These are phyloP conservation scores for Trissoscelio sp. DNA, from an alignment of 2,888 invertebrate species.

Conservation along the genomic window DNA sequence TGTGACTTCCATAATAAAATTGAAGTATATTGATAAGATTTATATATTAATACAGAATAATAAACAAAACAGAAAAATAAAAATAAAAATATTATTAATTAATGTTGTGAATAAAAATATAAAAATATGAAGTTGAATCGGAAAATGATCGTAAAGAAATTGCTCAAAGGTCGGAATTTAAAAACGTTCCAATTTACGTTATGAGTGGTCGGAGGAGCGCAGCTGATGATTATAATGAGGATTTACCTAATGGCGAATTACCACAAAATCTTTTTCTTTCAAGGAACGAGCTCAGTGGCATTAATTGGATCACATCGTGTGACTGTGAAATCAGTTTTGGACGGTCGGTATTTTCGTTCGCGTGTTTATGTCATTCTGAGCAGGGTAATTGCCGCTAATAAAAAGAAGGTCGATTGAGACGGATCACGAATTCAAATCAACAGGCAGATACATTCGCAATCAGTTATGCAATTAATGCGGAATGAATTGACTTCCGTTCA, in stretches of 20 bases:
- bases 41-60: no score
- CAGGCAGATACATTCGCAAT: constrained; percentile 37
- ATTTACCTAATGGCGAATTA: constrained; percentile 5
- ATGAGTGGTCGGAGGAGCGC: background rate
- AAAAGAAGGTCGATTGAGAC: constrained; percentile 16
- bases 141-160: no score
- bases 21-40: no score
- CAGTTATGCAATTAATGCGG: constrained; percentile 43
- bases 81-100: no score
- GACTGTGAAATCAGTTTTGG: no score
- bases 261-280: background rate
- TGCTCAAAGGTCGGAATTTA: no score
- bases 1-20: constrained; percentile 70
- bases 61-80: no score
- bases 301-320: background rate
- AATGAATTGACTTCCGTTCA: constrained; percentile 39
- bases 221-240: constrained; percentile 15
- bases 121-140: no score
- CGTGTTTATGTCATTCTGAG: background rate
- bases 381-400: constrained; percentile 5
- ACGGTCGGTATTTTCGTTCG: background rate
- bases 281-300: background rate
- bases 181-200: no score
- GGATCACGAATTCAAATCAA: constrained; percentile 30
- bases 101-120: no score